Evolutionary conservation across 2,113 vertebrate species (phyloP), one percentile per base, ranked within the genome.

Genomic region (Odontophorus gujanensis): DNA sequence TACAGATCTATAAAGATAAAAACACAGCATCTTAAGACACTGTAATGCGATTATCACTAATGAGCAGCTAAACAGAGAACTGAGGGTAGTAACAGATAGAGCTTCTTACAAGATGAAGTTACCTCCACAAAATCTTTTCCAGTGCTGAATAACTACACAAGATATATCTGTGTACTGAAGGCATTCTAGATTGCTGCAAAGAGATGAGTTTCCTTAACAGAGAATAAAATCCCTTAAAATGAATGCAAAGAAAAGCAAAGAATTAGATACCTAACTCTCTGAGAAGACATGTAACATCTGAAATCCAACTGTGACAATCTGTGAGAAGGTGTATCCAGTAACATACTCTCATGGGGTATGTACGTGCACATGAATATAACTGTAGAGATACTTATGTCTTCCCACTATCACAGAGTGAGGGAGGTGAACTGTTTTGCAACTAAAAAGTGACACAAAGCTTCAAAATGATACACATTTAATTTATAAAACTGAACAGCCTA

Each of bases 351-450:
- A 69, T 20, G 32, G 15, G 19, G 6, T 2, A 18, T 14, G 7
- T 19, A 16, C 2, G 1, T 6, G 12, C 15, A 26, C 0, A 0
- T 80, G 14, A 68, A 13, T 42, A 42, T 10, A 22, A 61, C 58
- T 69, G 2, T 9, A 71, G 3, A 57, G 40, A 66, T 48, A 61
- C 4, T 26, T 34, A 5, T 1, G 5, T 28, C 26, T 65, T 71
- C 67, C 79, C 26, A 50, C 7, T 26, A 3, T 45, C 68, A 83
- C 19, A 61, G 74, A 50, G 19, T 28, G 21, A 32, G 55, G 26
- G 36, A 45, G 61, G 24, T 51, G 18, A 65, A 77, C 25, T 30
- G 15, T 61, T 87, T 85, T 91, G 58, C 63, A 68, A 76, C 6
- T 58, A 62, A 40, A 89, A 81, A 67, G 66, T 4, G 7, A 72